Base-by-base conservation (phyloP, 2,888 invertebrate genomes). In the Callimorpha dominula region DNA sequence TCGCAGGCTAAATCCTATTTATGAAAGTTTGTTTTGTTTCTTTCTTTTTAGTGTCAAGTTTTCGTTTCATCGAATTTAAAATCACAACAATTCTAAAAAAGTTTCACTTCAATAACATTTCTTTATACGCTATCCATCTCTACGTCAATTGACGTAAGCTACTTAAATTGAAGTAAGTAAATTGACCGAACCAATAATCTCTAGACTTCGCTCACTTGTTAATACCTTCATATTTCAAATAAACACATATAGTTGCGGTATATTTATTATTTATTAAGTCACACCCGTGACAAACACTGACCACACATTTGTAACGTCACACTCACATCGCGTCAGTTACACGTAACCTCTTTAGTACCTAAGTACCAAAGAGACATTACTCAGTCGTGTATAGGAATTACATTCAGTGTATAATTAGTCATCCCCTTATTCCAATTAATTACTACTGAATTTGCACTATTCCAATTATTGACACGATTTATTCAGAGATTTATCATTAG, bases 391-490 rank as follows among this genome's bases (percentile, higher is more conserved):
- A 57, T 74, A 66, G 14, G 69, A 81, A 81, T 72, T 70, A 76
- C 64, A 71, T 71, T 66, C 76, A 74, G 78, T 77, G 79, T 78
- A 77, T 78, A 74, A 75, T 87, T 79, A 84, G 74, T 87, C 87
- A 87, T 78, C 40, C 43, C 42, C 50, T n/a, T 68, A 43, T 85
- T 81, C 80, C 80, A 70, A 17, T 52, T 71, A 83, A 76, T 74
- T 68, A 65, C 65, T 72, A 71, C 72, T 73, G 73, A 69, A 72
- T 65, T 81, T 76, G 75, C 75, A 74, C 65, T 78, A 72, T 77
- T 75, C 70, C 60, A 66, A 73, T n/a, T 73, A 65, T 73, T 80
- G 64, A 76, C 78, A 75, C 70, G 78, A 57, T 71, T 68, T 68
- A 60, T 69, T 72, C 66, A 72, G 14, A 20, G 31, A 52, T 65